These are phyloP conservation scores for Bubalus kerabau DNA, from an alignment of 2,113 vertebrate species.

Conservation along the genomic window DNA sequence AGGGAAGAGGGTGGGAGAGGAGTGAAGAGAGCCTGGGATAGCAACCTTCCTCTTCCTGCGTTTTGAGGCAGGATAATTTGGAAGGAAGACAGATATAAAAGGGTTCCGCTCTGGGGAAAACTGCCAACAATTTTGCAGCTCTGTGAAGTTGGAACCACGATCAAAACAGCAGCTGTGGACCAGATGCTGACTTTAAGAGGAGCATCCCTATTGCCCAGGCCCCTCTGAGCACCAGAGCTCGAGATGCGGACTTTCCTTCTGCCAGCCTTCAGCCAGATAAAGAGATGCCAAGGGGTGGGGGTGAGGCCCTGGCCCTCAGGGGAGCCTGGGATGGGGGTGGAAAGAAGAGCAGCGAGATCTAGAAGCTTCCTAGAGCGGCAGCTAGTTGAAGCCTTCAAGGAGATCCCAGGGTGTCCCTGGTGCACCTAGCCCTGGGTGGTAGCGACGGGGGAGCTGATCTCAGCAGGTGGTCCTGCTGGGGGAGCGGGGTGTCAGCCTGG, in stretches of 20 bases:
- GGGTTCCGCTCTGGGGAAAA: slow-evolving; percentile 69
- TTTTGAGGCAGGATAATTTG: slow-evolving; percentile 68
- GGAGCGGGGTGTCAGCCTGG: background rate
- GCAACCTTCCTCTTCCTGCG: slow-evolving; percentile 46
- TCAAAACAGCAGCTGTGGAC: slow-evolving; percentile 77
- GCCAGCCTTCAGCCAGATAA: slow-evolving; percentile 56
- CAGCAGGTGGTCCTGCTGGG: background rate
- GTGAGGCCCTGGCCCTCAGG: background rate
- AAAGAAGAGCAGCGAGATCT: background rate
- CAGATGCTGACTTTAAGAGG: slow-evolving; percentile 76
- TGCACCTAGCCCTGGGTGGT: background rate
- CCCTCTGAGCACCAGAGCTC: slow-evolving; percentile 43
- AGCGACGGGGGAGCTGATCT: background rate
- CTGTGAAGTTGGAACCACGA: slow-evolving; percentile 68
- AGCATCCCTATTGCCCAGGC: slow-evolving; percentile 56
- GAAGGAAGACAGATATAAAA: slow-evolving; percentile 75
- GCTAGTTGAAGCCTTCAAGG: fast-evolving
- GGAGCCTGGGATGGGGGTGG: background rate
- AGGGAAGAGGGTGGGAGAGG: background rate
- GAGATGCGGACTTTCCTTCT: slow-evolving; percentile 43
- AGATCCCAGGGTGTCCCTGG: background rate
- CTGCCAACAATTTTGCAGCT: slow-evolving; percentile 31
- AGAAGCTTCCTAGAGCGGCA: background rate
- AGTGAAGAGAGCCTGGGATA: background rate
- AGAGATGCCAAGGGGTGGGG: slow-evolving; percentile 2